Conservation (phyloP, 2,888 invertebrate genomes). For the Trissoscelio sp. region DNA sequence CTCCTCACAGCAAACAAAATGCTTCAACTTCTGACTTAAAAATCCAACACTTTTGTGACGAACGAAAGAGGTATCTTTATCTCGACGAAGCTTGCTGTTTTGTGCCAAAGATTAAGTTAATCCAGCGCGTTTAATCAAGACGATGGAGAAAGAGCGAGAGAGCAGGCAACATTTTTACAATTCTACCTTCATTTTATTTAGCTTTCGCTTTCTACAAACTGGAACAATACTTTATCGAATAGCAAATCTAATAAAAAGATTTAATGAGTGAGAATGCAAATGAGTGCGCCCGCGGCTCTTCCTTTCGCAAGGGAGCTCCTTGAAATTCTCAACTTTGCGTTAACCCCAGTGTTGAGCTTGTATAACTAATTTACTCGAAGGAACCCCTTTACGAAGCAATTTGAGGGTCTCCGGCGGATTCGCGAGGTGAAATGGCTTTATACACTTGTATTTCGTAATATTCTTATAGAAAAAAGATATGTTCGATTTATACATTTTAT, state of each 20-base stretch:
- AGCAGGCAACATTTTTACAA: conserved; percentile 46
- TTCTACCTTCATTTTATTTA: conserved; percentile 51
- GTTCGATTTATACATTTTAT: no score
- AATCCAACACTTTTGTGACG: not conserved
- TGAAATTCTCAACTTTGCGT: conserved; percentile 64
- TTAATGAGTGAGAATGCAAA: conserved; percentile 68
- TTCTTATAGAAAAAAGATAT: no score
- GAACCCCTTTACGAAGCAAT: conserved; percentile 53
- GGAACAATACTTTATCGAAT: conserved; percentile 67
- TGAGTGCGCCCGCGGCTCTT: conserved; percentile 56
- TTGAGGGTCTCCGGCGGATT: conserved; percentile 36
- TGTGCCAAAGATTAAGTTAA: conserved; percentile 58
- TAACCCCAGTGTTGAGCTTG: conserved; percentile 62
- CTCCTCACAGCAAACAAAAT: no score
- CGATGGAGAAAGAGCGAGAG: not conserved
- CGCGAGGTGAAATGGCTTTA: conserved; percentile 18
- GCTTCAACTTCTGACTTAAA: not conserved
- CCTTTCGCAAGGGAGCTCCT: conserved; percentile 62
- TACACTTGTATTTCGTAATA: not conserved
- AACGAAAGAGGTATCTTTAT: not conserved
- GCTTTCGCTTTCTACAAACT: conserved; percentile 49
- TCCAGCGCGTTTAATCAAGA: conserved; percentile 56
- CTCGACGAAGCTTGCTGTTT: conserved; percentile 24
- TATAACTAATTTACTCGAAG: conserved; percentile 62
- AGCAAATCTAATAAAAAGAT: conserved; percentile 66